Evolutionary conservation across 2,888 invertebrate genomes (phyloP).

Genomic region (Synergus itoensis): DNA sequence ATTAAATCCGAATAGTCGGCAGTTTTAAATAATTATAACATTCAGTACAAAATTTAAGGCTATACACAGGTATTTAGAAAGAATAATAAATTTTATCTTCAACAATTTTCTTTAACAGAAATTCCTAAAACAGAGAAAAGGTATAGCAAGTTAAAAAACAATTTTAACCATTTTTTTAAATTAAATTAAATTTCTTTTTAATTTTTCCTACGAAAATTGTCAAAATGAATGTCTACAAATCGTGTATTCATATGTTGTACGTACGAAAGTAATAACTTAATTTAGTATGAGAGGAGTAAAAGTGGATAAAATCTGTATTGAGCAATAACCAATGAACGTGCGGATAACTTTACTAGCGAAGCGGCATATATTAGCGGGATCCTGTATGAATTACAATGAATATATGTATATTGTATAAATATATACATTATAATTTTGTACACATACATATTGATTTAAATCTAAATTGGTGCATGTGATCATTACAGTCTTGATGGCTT

Average conservation of each 20-base stretch:
- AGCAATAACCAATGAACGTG: constrained; percentile 35
- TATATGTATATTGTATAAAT: not conserved
- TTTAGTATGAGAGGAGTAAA: not conserved
- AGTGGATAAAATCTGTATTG: constrained; percentile 23
- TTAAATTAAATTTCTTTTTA: no score
- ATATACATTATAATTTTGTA: not conserved
- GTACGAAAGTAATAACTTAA: not conserved
- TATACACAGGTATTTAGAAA: no score
- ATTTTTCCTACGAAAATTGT: not conserved
- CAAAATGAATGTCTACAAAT: not conserved
- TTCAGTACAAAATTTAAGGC: no score
- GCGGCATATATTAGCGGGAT: not conserved
- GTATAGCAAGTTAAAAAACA: no score
- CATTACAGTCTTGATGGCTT: constrained; percentile 7
- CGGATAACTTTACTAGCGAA: constrained; percentile 21
- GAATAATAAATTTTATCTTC: no score
- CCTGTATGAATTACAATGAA: constrained; percentile 18
- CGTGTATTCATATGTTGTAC: not conserved
- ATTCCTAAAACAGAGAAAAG: no score
- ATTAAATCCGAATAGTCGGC: not conserved
- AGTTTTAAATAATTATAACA: no score
- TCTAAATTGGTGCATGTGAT: constrained; percentile 11
- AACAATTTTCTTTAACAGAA: no score
- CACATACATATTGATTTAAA: constrained; percentile 4
- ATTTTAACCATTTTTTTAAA: no score